Evolutionary conservation across 2,888 invertebrate species (phyloP).

Genomic region (Norana najaformis): DNA sequence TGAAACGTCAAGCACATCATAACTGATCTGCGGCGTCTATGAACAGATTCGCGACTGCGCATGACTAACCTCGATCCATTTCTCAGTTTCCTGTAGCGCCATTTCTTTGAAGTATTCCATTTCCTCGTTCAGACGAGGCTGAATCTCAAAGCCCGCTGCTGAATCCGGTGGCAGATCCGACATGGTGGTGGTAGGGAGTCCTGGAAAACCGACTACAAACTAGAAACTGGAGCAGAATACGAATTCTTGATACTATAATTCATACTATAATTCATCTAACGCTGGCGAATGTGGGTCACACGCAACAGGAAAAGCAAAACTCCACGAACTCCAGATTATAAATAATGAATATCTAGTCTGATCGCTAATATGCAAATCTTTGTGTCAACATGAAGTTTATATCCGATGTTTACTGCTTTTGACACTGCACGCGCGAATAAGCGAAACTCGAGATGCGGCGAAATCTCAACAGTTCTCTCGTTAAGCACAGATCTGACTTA

Average conservation of each 20-base stretch:
- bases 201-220: not conserved
- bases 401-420: not conserved
- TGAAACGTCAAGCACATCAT: too few relatives aligned
- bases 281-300: not conserved
- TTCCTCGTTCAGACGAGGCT: slow-evolving; percentile 55
- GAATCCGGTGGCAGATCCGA: slow-evolving; percentile 24
- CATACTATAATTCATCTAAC: not conserved
- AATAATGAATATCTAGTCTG: not conserved
- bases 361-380: not conserved
- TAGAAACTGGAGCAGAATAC: not conserved
- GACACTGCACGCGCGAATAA: not conserved
- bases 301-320: not conserved
- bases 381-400: not conserved
- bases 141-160: slow-evolving; percentile 28
- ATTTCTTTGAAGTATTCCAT: slow-evolving; percentile 61
- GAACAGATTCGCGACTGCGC: too few relatives aligned
- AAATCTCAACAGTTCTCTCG: not conserved
- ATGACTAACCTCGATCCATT: slow-evolving; percentile 60
- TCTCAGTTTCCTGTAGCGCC: slow-evolving; percentile 60
- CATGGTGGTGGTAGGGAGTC: not conserved
- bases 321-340: not conserved
- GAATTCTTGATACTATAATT: not conserved
- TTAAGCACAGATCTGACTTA: not conserved
- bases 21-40: too few relatives aligned
- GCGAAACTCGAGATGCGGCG: not conserved